Evolutionary conservation across 2,797 vertebrate species (phyloP), one percentile per base, ranked within the genome.

Genomic region (Malurus splendens): DNA sequence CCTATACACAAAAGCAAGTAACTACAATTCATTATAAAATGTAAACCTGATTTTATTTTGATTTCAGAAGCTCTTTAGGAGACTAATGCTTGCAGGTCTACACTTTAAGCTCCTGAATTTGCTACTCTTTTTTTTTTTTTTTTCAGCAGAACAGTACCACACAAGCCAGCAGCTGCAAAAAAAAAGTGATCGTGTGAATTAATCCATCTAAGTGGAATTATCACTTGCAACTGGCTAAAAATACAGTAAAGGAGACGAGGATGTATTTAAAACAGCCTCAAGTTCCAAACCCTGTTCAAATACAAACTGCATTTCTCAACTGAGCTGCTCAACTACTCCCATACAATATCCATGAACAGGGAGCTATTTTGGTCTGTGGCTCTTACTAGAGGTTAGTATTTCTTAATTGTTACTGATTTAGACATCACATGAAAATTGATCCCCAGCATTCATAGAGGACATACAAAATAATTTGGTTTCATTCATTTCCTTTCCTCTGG

Each of bases 41-140:
- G 54, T 41, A 91, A 87, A 32, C n/a, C 15, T 67, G 66, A 55
- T 78, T 76, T 47, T 4, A 27, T 70, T 92, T 61, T 80, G 77
- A 70, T 36, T 75, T 90, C 75, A 90, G 82, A 87, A 91, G 76
- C 59, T 91, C 68, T 93, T 42, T 28, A 80, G 66, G 33, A 93
- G 36, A 64, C 27, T 57, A 38, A 50, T 1, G 6, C 33, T 87
- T 64, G 39, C 68, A 25, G 30, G 76, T 78, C 92, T 91, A 64
- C 64, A 75, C 71, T 85, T 81, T 42, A 78, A 93, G 42, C 79
- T 93, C 86, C 86, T 90, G 86, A 93, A 90, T 95, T 76, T 71
- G 54, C 81, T 52, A 12, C 66, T 44, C 10, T 55, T 39, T 55
- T 41, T 36, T 36, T 36, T 36, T 36, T 82, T 55, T 83, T 84